phyloP scores from a whole-genome alignment of 2,113 vertebrate genomes.

The Melanerpes aurifrons region DNA sequence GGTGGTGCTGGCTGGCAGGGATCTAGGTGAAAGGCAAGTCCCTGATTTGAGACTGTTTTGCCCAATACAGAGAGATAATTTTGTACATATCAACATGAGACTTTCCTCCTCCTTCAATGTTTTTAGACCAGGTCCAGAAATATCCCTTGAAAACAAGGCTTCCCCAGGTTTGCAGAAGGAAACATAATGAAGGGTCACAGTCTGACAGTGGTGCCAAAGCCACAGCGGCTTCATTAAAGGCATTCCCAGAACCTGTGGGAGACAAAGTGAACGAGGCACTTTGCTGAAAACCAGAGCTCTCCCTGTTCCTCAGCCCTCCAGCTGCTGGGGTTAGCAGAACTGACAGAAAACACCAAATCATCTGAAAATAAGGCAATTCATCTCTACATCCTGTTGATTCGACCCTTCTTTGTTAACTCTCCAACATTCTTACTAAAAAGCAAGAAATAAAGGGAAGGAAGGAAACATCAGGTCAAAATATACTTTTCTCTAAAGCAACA shows the following conservation, averaged over 20 bases:
- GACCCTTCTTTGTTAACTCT: not conserved
- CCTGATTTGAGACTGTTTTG: not conserved
- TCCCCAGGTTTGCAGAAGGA: not conserved
- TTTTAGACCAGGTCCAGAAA: not conserved
- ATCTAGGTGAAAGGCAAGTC: not conserved
- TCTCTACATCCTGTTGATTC: rapidly evolving
- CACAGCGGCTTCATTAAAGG: rapidly evolving
- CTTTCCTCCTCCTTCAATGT: not conserved
- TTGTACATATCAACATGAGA: rapidly evolving
- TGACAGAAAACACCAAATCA: not conserved
- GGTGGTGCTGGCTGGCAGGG: not conserved
- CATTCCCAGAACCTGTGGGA: not conserved
- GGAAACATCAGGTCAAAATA: not conserved
- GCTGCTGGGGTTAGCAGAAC: no score
- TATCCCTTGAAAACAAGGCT: rapidly evolving
- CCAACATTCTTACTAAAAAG: not conserved
- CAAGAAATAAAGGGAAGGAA: rapidly evolving
- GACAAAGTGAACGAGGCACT: not conserved
- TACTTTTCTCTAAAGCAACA: not conserved
- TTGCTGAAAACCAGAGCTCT: rapidly evolving
- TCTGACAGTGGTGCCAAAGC: not conserved
- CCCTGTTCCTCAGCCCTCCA: not conserved
- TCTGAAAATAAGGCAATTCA: not conserved
- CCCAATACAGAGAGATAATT: not conserved
- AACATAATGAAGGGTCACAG: rapidly evolving